These are phyloP conservation scores for Teleogryllus oceanicus DNA, from an alignment of 2,888 invertebrate genomes.

Conservation along the genomic window DNA sequence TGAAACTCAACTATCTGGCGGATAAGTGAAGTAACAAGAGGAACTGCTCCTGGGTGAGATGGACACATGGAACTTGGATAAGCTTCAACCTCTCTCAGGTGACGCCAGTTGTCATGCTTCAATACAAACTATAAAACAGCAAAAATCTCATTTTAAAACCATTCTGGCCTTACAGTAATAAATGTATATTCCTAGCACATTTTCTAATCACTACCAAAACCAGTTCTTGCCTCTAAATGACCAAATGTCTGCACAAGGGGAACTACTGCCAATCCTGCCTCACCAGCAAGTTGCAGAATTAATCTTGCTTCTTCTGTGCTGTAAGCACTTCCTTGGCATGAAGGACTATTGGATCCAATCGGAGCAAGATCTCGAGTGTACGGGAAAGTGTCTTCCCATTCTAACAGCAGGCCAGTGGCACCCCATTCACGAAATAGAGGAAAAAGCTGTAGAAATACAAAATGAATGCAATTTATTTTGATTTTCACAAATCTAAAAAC, in stretches of 20 bases:
- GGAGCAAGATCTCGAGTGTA: constrained; percentile 61
- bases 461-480: neutral
- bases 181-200: neutral
- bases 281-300: constrained; percentile 63
- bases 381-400: constrained; percentile 90
- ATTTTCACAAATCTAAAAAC: neutral
- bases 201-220: neutral
- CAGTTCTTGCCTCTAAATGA: constrained; percentile 65
- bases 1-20: constrained; percentile 68
- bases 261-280: constrained; percentile 64
- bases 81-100: constrained; percentile 61
- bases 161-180: neutral
- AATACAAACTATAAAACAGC: constrained; percentile 58
- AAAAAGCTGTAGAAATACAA: constrained; percentile 52
- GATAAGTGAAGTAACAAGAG: constrained; percentile 63
- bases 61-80: constrained; percentile 75
- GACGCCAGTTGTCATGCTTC: constrained; percentile 65
- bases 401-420: constrained; percentile 75
- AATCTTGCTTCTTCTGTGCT: constrained; percentile 61
- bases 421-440: constrained; percentile 63
- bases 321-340: constrained; percentile 60
- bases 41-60: constrained; percentile 58
- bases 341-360: constrained; percentile 54
- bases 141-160: no score
- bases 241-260: constrained; percentile 86